Conservation (phyloP, 2,888 invertebrate species). For the Tenthredo scrophulariae region DNA sequence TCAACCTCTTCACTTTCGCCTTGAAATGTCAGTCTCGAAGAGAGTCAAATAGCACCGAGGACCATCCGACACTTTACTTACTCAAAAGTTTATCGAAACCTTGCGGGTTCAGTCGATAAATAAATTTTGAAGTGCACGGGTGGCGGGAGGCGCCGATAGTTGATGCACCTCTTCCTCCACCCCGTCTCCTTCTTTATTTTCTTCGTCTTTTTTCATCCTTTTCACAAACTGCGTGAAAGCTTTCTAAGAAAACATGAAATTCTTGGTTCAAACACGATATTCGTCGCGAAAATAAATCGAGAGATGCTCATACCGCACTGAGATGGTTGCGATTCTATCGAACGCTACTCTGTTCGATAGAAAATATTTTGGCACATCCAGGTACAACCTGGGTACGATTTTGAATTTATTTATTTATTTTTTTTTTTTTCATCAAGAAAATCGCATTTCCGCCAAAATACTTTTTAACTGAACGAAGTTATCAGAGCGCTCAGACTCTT, state of each 20-base stretch:
- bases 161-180: background rate
- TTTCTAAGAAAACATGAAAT: constrained; percentile 2
- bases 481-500: background rate
- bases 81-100: constrained; percentile 13
- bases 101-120: background rate
- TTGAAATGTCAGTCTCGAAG: background rate
- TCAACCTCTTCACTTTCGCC: background rate
- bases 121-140: constrained; percentile 4
- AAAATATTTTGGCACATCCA: background rate
- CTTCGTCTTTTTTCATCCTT: background rate
- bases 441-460: background rate
- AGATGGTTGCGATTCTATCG: background rate
- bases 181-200: background rate
- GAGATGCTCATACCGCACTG: background rate
- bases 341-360: background rate
- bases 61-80: background rate
- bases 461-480: background rate
- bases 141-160: background rate
- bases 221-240: constrained; percentile 28
- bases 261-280: background rate
- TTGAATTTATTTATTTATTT: too few species aligned
- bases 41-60: background rate
- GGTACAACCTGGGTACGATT: background rate
- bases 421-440: background rate
- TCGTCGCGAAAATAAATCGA: background rate